phyloP scores from a whole-genome alignment of 2,113 vertebrate genomes.

The Ivindomyrus marchei region DNA sequence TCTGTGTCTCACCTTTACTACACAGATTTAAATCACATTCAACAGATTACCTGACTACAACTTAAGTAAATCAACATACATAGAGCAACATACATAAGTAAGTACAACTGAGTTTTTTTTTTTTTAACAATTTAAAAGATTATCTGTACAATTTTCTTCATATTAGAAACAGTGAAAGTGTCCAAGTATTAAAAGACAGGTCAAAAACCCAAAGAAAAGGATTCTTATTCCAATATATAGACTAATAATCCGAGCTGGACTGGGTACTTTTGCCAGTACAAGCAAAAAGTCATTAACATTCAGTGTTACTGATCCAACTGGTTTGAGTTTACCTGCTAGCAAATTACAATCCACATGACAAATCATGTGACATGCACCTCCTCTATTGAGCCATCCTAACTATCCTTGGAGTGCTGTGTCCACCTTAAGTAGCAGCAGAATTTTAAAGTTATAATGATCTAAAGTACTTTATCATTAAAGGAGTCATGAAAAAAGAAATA shows the following conservation, averaged over 20 bases:
- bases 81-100: neutral
- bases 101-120: neutral
- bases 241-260: neutral
- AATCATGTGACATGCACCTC: neutral
- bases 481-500: neutral
- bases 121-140: neutral
- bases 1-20: neutral
- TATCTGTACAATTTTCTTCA: neutral
- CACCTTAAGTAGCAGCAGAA: neutral
- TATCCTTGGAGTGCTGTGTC: neutral
- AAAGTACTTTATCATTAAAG: neutral
- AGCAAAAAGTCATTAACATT: neutral
- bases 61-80: neutral
- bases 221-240: neutral
- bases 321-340: neutral
- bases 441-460: neutral
- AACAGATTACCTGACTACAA: neutral
- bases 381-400: neutral
- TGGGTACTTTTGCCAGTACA: neutral
- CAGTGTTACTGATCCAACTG: neutral
- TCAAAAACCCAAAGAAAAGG: neutral
- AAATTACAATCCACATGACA: neutral
- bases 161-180: neutral
- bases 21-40: neutral
- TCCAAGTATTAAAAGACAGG: neutral